A percentile compares a stretch with the other conserved stretches of the same genome.
Conservation (phyloP, 2,797 vertebrate genomes). For the Pitangus sulphuratus region DNA sequence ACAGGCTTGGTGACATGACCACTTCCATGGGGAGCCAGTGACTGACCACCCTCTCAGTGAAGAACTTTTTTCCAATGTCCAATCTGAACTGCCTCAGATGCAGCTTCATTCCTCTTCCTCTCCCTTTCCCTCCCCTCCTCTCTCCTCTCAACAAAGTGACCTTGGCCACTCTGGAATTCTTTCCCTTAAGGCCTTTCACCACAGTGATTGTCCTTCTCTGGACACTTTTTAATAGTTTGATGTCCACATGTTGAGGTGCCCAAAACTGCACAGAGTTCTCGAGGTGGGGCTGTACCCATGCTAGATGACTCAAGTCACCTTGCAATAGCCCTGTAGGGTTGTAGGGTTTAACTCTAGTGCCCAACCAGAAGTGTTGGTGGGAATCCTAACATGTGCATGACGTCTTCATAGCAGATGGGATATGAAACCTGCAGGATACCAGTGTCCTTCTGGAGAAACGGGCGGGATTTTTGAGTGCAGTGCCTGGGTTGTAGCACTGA, state of each 20-base stretch:
- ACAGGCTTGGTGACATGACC: neutral
- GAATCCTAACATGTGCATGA: fast-evolving
- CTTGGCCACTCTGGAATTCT: fast-evolving
- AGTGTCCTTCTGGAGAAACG: neutral
- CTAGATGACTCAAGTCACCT: neutral
- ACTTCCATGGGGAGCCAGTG: neutral
- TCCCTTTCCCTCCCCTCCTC: too few relatives aligned
- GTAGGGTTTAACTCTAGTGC: neutral
- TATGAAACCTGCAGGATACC: neutral
- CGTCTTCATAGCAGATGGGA: neutral
- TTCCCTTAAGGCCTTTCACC: neutral
- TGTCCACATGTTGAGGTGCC: fast-evolving
- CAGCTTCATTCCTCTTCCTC: neutral
- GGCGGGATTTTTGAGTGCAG: neutral
- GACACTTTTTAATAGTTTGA: neutral
- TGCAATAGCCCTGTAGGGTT: neutral
- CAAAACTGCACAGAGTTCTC: neutral
- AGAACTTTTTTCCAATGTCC: neutral
- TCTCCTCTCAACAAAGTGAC: neutral
- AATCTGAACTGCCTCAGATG: neutral
- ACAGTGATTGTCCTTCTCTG: neutral
- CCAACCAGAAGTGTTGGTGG: neutral
- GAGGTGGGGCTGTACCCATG: neutral
- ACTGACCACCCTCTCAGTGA: neutral
- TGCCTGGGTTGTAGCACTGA: neutral